A percentile compares a stretch with the other conserved stretches of the same genome.
Evolutionary conservation across 2,888 invertebrate genomes (phyloP).

Genomic region (Tipula confusa): DNA sequence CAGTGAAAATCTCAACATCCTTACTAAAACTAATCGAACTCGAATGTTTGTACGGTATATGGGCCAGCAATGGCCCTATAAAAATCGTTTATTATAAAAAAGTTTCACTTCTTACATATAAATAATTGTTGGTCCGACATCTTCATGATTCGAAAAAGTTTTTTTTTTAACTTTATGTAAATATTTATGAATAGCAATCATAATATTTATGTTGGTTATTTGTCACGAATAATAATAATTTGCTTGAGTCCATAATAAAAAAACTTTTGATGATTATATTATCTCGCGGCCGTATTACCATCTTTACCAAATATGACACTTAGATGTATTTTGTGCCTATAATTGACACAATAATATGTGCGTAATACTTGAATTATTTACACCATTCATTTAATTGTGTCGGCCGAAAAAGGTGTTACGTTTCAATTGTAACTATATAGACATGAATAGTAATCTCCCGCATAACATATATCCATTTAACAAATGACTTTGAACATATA

Average conservation of each 20-base stretch:
- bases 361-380: background rate
- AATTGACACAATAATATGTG: no score
- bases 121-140: background rate
- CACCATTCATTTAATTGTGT: background rate
- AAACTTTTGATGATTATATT: background rate
- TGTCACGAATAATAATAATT: background rate
- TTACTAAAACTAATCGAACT: no score
- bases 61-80: no score
- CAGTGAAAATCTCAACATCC: no score
- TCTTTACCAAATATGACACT: background rate
- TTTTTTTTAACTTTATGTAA: background rate
- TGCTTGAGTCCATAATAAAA: background rate
- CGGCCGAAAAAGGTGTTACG: background rate
- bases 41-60: no score
- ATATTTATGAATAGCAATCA: conserved; percentile 1
- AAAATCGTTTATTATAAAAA: no score
- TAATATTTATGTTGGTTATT: background rate
- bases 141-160: background rate
- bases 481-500: background rate
- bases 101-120: background rate
- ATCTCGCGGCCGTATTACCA: background rate
- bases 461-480: background rate
- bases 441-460: background rate
- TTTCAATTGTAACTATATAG: background rate
- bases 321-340: background rate